phyloP scores from a whole-genome alignment of 2,113 vertebrate genomes.

The Noctilio leporinus region DNA sequence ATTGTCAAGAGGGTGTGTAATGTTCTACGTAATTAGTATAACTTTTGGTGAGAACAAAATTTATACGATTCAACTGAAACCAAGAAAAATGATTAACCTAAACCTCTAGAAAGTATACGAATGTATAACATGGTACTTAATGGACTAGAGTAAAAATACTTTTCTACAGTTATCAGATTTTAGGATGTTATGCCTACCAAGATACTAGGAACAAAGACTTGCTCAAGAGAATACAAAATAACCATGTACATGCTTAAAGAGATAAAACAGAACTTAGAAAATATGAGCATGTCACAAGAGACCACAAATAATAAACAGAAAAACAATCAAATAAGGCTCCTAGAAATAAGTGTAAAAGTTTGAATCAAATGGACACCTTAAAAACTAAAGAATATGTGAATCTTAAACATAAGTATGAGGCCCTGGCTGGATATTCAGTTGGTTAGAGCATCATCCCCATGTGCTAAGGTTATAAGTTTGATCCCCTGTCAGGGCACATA shows the following conservation, averaged over 20 bases:
- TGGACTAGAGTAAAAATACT: neutral
- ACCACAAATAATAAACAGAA: neutral
- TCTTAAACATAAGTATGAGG: neutral
- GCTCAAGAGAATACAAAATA: neutral
- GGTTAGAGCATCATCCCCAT: no score
- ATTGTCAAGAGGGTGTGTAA: neutral
- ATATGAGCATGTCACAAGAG: neutral
- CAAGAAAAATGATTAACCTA: neutral
- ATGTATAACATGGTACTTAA: neutral
- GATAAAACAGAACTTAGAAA: neutral
- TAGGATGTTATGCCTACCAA: neutral
- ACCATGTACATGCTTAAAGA: neutral
- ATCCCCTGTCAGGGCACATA: no score
- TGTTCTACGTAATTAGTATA: neutral
- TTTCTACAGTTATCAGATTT: neutral
- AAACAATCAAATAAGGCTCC: neutral
- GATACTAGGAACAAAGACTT: neutral
- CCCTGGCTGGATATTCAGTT: no score
- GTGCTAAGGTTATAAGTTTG: no score
- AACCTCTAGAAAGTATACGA: neutral
- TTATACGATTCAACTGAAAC: conserved; percentile 2
- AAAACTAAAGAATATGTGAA: neutral
- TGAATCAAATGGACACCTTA: neutral
- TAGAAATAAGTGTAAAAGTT: neutral
- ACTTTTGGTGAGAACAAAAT: neutral